A percentile compares a stretch with the other conserved stretches of the same genome.
Evolutionary conservation across 2,113 vertebrate genomes (phyloP).

Genomic region (Hylia prasina): DNA sequence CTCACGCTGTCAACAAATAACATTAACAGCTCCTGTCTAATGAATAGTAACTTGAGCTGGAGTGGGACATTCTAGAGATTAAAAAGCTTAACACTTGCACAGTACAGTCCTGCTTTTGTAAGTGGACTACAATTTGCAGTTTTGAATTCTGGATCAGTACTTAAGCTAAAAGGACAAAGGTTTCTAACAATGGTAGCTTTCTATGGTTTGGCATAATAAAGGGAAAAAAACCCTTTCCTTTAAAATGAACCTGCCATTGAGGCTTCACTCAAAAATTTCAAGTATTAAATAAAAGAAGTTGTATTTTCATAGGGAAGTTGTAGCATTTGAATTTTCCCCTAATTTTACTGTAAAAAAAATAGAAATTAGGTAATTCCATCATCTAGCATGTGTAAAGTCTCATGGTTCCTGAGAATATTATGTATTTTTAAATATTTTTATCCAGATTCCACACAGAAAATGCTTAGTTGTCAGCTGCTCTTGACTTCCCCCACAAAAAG

Average conservation of each 20-base stretch:
- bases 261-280: not conserved
- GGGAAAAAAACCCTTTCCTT: not conserved
- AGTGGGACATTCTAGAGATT: not conserved
- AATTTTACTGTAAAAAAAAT: not conserved
- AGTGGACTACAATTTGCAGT: not conserved
- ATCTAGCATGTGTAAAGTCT: not conserved
- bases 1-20: conserved; percentile 15
- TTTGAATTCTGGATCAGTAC: not conserved
- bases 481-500: not conserved
- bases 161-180: not conserved
- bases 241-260: not conserved
- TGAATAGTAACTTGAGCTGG: not conserved
- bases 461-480: not conserved
- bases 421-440: not conserved
- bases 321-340: not conserved
- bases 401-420: not conserved
- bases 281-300: not conserved
- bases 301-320: not conserved
- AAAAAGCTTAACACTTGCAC: not conserved
- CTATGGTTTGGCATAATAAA: not conserved
- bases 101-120: not conserved
- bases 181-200: not conserved
- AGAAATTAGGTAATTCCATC: not conserved
- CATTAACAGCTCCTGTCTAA: not conserved
- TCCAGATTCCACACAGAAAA: not conserved